Conservation (phyloP, 2,113 vertebrate species). For the Oncorhynchus nerka region DNA sequence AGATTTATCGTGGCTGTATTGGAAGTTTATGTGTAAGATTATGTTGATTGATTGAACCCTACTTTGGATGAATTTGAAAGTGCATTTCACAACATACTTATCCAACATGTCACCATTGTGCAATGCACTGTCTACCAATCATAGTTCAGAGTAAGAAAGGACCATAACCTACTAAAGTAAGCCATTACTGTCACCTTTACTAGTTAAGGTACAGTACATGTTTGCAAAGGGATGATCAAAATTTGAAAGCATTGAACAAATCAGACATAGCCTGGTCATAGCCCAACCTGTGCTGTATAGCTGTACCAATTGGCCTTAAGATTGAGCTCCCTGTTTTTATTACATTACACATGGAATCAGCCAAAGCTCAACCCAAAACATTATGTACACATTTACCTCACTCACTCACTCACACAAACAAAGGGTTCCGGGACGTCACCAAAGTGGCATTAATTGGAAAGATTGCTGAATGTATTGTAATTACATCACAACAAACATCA, state of each 20-base stretch:
- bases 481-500: not conserved
- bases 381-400: not conserved
- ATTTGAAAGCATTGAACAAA: no score
- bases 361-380: conserved; percentile 25
- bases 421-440: conserved; percentile 39
- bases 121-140: not conserved
- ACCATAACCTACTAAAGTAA: no score
- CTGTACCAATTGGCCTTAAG: conserved; percentile 1
- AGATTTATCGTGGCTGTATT: not conserved
- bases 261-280: no score
- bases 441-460: conserved; percentile 60
- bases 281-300: no score
- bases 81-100: not conserved
- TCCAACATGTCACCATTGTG: not conserved
- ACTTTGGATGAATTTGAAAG: not conserved
- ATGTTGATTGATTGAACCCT: not conserved
- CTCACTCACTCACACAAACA: not conserved
- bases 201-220: no score
- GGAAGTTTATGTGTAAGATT: conserved; percentile 17
- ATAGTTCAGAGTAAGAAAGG: no score
- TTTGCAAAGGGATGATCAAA: no score
- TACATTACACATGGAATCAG: not conserved
- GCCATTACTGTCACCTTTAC: no score
- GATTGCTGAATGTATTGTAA: conserved; percentile 43
- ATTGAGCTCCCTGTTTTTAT: conserved; percentile 21